These are phyloP conservation scores for Phalacrocorax pelagicus DNA, from an alignment of 2,113 vertebrate genomes.

Conservation along the genomic window DNA sequence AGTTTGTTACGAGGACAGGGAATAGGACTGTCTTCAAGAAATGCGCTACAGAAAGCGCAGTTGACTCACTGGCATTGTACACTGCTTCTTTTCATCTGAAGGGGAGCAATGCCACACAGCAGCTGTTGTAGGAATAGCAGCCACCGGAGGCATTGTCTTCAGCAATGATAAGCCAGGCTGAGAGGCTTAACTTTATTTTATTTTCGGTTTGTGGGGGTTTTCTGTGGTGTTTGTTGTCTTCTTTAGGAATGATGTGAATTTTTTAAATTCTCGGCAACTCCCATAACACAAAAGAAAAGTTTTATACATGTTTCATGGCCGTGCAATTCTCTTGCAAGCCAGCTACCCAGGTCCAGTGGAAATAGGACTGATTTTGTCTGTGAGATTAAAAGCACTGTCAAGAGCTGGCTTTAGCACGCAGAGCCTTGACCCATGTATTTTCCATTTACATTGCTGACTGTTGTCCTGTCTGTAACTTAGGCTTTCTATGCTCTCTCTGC, in stretches of 20 bases:
- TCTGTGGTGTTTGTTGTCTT: neutral
- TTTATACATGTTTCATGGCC: neutral
- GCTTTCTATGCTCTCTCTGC: neutral
- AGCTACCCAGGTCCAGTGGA: fast-evolving
- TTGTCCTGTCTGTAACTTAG: neutral
- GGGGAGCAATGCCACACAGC: conserved; percentile 82
- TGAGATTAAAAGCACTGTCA: neutral
- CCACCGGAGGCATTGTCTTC: conserved; percentile 14
- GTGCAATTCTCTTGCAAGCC: neutral
- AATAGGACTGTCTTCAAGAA: conserved; percentile 55
- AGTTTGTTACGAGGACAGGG: conserved; percentile 70
- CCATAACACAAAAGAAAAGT: neutral
- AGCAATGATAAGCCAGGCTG: neutral
- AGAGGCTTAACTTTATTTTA: neutral
- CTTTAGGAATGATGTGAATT: neutral
- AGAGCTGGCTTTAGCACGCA: neutral
- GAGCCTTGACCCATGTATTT: neutral
- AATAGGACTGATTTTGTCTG: neutral
- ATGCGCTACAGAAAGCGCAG: neutral
- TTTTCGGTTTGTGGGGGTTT: neutral
- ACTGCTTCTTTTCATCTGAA: conserved; percentile 65
- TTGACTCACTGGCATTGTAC: neutral
- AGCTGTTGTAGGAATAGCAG: conserved; percentile 77
- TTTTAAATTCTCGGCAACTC: neutral
- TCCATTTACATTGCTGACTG: neutral